Evolutionary conservation across 2,113 vertebrate species (phyloP).

Genomic region (Vireo altiloquus): DNA sequence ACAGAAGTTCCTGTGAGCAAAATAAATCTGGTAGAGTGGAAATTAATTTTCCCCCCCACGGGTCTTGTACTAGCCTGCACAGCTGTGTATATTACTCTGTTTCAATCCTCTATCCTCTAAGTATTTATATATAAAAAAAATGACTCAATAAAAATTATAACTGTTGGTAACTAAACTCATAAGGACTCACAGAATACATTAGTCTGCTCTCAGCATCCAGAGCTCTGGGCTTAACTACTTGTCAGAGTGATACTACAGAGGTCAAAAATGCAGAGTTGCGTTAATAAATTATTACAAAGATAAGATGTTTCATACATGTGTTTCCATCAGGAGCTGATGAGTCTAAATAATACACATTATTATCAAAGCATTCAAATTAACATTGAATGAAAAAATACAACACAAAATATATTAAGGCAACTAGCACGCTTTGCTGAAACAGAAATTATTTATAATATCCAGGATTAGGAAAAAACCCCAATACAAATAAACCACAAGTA

Average conservation of each 20-base stretch:
- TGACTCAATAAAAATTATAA: background rate
- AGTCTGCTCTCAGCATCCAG: slow-evolving; percentile 6
- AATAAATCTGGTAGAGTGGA: background rate
- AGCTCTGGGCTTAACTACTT: background rate
- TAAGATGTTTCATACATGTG: background rate
- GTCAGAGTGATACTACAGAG: background rate
- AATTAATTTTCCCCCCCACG: background rate
- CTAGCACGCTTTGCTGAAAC: background rate
- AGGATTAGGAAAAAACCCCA: background rate
- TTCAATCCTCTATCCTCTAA: background rate
- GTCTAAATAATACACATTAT: slow-evolving; percentile 19
- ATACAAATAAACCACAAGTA: background rate
- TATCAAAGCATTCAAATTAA: background rate
- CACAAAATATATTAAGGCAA: slow-evolving; percentile 37
- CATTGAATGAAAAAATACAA: background rate
- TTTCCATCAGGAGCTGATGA: slow-evolving; percentile 22
- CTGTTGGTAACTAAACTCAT: background rate
- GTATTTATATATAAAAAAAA: background rate
- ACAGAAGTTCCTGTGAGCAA: background rate
- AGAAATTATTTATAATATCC: background rate
- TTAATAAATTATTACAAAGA: slow-evolving; percentile 68
- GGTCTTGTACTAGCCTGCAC: background rate
- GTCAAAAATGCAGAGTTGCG: background rate
- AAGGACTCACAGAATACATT: slow-evolving; percentile 14
- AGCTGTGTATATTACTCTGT: background rate